phyloP scores from a whole-genome alignment of 2,888 invertebrate species.

The Lissonota sp. region DNA sequence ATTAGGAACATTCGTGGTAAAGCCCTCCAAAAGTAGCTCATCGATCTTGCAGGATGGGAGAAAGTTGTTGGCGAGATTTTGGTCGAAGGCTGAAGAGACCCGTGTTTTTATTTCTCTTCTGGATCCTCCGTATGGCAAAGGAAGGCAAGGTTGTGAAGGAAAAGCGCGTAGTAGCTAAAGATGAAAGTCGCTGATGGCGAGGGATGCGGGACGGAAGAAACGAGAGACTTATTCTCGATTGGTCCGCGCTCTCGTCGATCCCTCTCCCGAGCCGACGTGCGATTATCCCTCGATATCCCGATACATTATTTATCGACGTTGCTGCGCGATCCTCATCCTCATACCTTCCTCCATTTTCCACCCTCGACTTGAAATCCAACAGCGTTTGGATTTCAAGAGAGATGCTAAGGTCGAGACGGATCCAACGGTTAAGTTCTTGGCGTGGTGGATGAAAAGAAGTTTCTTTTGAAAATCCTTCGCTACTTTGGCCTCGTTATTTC shows the following conservation, averaged over 20 bases:
- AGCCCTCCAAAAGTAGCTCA: constrained; percentile 11
- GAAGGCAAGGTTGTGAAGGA: constrained; percentile 10
- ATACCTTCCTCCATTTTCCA: constrained; percentile 52
- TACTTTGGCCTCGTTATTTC: constrained; percentile 15
- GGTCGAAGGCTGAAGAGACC: background rate
- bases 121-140: constrained; percentile 2
- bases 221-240: constrained; percentile 58
- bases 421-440: constrained; percentile 50
- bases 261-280: constrained; percentile 66
- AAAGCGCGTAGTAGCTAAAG: constrained; percentile 44
- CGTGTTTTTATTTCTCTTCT: background rate
- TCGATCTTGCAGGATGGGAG: constrained; percentile 27
- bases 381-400: constrained; percentile 60
- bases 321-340: constrained; percentile 22
- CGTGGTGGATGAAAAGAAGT: constrained; percentile 29
- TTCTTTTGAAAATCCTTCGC: constrained; percentile 36
- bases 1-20: constrained; percentile 1
- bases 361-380: constrained; percentile 65
- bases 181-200: constrained; percentile 41
- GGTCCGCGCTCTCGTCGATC: constrained; percentile 66
- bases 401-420: constrained; percentile 20
- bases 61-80: constrained; percentile 38
- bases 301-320: constrained; percentile 75
- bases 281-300: constrained; percentile 74
- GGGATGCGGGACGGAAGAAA: constrained; percentile 35